Percentiles rank a stretch among this genome's conserved stretches.
Evolutionary conservation across 2,113 vertebrate species (phyloP).

Genomic region (Zeus faber): DNA sequence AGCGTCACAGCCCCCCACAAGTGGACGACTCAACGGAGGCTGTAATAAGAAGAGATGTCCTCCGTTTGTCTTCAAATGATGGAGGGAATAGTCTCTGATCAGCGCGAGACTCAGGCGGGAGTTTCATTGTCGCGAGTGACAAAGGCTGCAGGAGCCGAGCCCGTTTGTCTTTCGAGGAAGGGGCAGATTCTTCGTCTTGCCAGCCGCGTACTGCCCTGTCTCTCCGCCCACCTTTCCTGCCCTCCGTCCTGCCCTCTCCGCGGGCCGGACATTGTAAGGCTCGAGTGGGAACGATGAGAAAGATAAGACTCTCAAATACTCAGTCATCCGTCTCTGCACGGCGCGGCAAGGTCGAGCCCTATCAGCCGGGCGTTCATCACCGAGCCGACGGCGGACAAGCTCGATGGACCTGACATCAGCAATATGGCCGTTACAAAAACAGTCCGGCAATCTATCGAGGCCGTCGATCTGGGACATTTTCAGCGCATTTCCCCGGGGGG

Average conservation of each 20-base stretch:
- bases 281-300: neutral
- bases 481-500: neutral
- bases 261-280: neutral
- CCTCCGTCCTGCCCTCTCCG: neutral
- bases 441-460: neutral
- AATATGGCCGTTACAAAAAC: neutral
- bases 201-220: conserved; percentile 23
- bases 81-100: conserved; percentile 39
- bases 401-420: neutral
- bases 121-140: conserved; percentile 28
- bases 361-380: no score
- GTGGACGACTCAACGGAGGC: conserved; percentile 12
- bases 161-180: conserved; percentile 4
- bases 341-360: conserved; percentile 17
- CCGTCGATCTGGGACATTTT: neutral
- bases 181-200: conserved; percentile 21
- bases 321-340: conserved; percentile 30
- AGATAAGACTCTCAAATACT: conserved; percentile 23
- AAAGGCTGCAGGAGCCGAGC: conserved; percentile 16
- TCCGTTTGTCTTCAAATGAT: conserved; percentile 34
- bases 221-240: neutral
- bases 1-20: conserved; percentile 13
- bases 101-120: conserved; percentile 13
- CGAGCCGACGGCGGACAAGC: neutral
- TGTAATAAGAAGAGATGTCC: conserved; percentile 27